Conservation (phyloP, 2,113 vertebrate species). For the Larimichthys crocea region DNA sequence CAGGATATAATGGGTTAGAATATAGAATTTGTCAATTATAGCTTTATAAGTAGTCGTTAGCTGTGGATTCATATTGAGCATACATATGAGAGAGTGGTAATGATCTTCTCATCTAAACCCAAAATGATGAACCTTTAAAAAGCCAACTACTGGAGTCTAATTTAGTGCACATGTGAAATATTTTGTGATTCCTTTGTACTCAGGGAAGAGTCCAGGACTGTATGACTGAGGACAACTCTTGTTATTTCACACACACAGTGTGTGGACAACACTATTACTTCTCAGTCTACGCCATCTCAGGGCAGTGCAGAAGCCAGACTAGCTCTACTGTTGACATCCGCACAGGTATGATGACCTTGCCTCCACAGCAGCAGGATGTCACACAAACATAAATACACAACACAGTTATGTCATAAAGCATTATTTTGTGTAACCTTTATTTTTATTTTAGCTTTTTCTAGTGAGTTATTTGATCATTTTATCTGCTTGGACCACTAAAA, state of each 20-base stretch:
- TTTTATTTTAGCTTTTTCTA: background rate
- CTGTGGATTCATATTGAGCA: background rate
- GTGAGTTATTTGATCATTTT: background rate
- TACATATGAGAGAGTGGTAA: no score
- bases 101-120: background rate
- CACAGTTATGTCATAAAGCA: background rate
- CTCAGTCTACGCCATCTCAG: conserved; percentile 66
- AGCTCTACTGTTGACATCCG: conserved; percentile 69
- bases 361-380: background rate
- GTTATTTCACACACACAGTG: conserved; percentile 79
- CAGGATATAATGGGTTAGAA: no score
- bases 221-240: conserved; percentile 77
- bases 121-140: background rate
- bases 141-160: background rate
- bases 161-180: background rate
- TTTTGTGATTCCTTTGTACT: conserved; percentile 23
- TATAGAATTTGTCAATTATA: no score
- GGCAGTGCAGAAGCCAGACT: conserved; percentile 55
- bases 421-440: background rate
- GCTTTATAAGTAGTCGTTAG: background rate
- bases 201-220: conserved; percentile 74
- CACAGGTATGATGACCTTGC: conserved; percentile 75
- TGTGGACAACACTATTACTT: conserved; percentile 82
- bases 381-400: background rate
- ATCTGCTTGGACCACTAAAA: background rate